Base-by-base conservation (phyloP, 2,888 invertebrate species). In the Philereme vetulata region DNA sequence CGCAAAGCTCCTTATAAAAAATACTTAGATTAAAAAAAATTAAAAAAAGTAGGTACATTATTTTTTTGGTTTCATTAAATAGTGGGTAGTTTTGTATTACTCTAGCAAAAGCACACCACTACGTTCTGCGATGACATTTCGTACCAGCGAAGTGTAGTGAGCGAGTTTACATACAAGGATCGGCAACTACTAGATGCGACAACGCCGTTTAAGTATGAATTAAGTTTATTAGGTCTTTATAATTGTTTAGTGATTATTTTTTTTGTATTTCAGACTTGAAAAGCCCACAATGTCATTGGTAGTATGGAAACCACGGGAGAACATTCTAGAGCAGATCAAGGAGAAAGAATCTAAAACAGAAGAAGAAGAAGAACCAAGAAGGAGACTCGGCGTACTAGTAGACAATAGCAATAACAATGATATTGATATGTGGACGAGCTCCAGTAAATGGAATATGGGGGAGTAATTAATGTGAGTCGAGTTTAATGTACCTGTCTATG, bases 281-380 rank as follows among this genome's bases (percentile, higher is more conserved):
- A 94, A 95, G 77, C 96, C 96, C 0, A 95, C 95, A 73, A 96
- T 96, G 86, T 96, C 97, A 4, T 80, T 97, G 66, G 96, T 97
- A 2, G 93, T 96, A 7, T 97, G 97, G 97, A 95, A 96, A 77
- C 96, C 97, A 0, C 94, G 95, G 56, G 93, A 93, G 34, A 90
- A 93, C 67, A 86, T 93, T 7, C 64, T 92, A 51, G 80, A 77
- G 9, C 80, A 82, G 38, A 67, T 84, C 59, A 77, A 77, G 72
- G 83, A 86, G 4, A 82, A 88, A 36, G 73, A 77, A n/a, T 45
- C 63, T 0, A 70, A 72, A 46, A 71, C 77, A 4, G 75, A 72
- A 5, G 58, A 77, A n/a, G 58, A 77, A n/a, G 77, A 79, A 51
- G 67, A 74, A 35, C 77, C 76, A 8, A 81, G 51, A 53, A 66